Conservation (phyloP, 2,797 vertebrate genomes). For the Paratrypauchen microcephalus region DNA sequence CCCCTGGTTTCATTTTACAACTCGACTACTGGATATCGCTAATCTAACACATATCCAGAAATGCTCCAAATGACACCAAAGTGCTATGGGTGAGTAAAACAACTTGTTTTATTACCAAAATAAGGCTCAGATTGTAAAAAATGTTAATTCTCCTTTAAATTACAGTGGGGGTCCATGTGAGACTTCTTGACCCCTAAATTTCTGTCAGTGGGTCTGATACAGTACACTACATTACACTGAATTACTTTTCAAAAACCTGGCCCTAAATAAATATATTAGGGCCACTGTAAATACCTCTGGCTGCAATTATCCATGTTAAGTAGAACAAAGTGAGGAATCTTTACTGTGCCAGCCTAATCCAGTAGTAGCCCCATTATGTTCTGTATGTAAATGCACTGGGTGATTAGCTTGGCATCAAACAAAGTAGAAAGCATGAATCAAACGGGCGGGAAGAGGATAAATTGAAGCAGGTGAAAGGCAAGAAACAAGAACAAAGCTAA, state of each 20-base stretch:
- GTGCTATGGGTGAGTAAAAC: too few species aligned
- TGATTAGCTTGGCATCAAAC: constrained; percentile 59
- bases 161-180: too few species aligned
- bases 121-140: too few species aligned
- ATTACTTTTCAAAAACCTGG: not conserved
- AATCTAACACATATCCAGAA: too few species aligned
- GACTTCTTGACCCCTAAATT: too few species aligned
- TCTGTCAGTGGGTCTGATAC: not conserved
- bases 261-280: not conserved
- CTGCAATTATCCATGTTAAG: not conserved
- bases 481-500: constrained; percentile 56
- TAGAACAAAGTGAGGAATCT: not conserved
- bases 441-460: constrained; percentile 27
- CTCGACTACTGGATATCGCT: too few species aligned
- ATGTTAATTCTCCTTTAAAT: too few species aligned
- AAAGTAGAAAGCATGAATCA: constrained; percentile 31
- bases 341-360: not conserved
- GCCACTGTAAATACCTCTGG: not conserved
- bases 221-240: not conserved
- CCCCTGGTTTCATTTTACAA: too few species aligned
- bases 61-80: too few species aligned
- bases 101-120: too few species aligned
- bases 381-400: constrained; percentile 7
- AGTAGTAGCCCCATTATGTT: constrained; percentile 1
- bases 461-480: constrained; percentile 55